phyloP scores from a whole-genome alignment of 2,888 invertebrate genomes.

The Agonopterix heracliana region DNA sequence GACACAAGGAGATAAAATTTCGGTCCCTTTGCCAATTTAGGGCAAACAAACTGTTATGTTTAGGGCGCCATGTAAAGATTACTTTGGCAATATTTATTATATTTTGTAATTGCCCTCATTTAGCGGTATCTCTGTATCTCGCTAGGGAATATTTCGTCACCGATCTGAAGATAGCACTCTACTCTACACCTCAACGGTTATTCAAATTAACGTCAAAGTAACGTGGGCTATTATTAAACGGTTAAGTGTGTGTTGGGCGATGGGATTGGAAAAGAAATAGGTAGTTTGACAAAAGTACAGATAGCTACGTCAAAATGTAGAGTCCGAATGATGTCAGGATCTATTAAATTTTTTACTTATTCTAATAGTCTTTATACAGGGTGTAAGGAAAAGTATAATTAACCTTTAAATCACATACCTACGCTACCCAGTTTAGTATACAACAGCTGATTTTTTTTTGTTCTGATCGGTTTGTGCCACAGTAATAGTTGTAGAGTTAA shows the following conservation, averaged over 20 bases:
- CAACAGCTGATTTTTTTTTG: too few species aligned
- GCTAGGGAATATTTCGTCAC: slow-evolving; percentile 33
- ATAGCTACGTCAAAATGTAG: too few species aligned
- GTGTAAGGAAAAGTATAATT: too few species aligned
- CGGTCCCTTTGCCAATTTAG: slow-evolving; percentile 56
- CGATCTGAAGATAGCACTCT: slow-evolving; percentile 20
- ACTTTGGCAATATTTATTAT: slow-evolving; percentile 65
- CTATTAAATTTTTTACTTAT: too few species aligned
- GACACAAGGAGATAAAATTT: slow-evolving; percentile 53
- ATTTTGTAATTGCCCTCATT: slow-evolving; percentile 68
- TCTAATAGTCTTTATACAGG: too few species aligned
- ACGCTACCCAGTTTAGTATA: too few species aligned
- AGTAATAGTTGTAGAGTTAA: too few species aligned
- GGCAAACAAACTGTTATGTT: slow-evolving; percentile 62
- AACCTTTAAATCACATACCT: too few species aligned
- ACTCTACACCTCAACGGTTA: slow-evolving; percentile 24
- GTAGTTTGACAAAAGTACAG: too few species aligned
- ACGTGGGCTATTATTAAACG: slow-evolving; percentile 15
- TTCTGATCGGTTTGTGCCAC: too few species aligned
- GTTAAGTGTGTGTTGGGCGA: neutral
- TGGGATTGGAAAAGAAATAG: neutral
- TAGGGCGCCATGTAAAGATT: slow-evolving; percentile 47
- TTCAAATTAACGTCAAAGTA: slow-evolving; percentile 28
- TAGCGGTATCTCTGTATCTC: slow-evolving; percentile 30
- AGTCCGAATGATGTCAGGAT: too few species aligned